Percentiles rank a stretch among this genome's conserved stretches.
Evolutionary conservation across 2,888 invertebrate species (phyloP).

Genomic region (Coleophora deauratella): DNA sequence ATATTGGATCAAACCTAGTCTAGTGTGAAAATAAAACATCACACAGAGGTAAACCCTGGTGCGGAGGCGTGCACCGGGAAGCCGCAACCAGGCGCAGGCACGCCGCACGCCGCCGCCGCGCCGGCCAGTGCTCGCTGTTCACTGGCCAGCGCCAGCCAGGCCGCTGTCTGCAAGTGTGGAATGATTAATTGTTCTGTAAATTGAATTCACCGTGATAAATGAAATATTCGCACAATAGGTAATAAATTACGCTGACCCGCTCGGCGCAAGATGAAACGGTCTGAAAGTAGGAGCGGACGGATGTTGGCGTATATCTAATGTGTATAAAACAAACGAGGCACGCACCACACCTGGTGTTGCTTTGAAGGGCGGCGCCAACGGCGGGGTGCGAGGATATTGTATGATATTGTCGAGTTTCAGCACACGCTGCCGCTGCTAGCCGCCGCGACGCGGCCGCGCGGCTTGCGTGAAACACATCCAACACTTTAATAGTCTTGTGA

Average conservation of each 20-base stretch:
- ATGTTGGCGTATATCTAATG: constrained; percentile 51
- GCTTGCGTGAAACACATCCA: too few relatives aligned
- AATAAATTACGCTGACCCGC: constrained; percentile 72
- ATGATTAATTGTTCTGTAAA: constrained; percentile 74
- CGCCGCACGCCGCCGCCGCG: constrained; percentile 15
- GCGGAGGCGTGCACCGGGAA: too few relatives aligned
- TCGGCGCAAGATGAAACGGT: constrained; percentile 66
- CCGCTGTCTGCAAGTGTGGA: constrained; percentile 66
- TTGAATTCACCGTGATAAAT: constrained; percentile 74
- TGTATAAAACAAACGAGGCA: constrained; percentile 56
- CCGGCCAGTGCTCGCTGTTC: constrained; percentile 23
- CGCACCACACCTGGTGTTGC: constrained; percentile 45
- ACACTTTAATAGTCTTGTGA: too few relatives aligned
- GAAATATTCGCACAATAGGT: constrained; percentile 73
- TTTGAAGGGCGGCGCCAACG: too few relatives aligned
- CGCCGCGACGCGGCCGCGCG: too few relatives aligned
- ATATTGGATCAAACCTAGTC: too few relatives aligned
- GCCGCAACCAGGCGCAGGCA: too few relatives aligned
- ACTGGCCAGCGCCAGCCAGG: constrained; percentile 39
- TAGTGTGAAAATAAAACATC: too few relatives aligned
- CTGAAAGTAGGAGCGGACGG: constrained; percentile 57
- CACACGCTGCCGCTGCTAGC: too few relatives aligned
- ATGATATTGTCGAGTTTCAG: too few relatives aligned
- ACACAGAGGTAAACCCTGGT: too few relatives aligned
- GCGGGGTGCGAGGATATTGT: too few relatives aligned